Evolutionary conservation across 2,888 invertebrate species (phyloP), one percentile per base, ranked within the genome.

Genomic region (Limnephilus marmoratus): DNA sequence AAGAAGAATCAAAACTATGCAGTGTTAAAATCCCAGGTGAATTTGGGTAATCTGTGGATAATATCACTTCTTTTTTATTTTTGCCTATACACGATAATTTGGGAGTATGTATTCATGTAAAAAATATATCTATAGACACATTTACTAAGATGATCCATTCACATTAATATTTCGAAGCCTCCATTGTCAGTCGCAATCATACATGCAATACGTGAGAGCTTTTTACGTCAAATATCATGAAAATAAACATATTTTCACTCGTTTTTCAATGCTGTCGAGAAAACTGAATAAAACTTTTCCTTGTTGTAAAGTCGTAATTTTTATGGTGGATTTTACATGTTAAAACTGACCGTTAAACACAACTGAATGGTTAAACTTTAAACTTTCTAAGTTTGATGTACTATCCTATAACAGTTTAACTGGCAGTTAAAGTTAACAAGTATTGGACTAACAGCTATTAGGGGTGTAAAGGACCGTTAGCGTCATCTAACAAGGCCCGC

Each of bases 381-480:
- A 53, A n/a, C 68, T 68, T 68, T 68, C 68, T 24, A 68, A 24
- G 68, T 68, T 68, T 68, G 68, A 68, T 68, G 68, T 68, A 68
- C 68, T 68, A 68, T 68, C 68, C 9, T 68, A 68, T 68, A 68
- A 68, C 68, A 68, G 68, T 68, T 68, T 68, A 68, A 68, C 68
- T 68, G 24, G 24, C 68, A 68, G 68, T 68, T 68, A 68, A 68
- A 68, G 24, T 68, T 24, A 68, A 68, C 68, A 68, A 68, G 68
- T 68, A 68, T 68, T 68, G 68, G 68, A 68, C 68, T 68, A 68
- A 68, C 68, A 68, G 68, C 68, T 68, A 68, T 68, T 68, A 53
- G 68, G 68, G 68, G n/a, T 68, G 24, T 68, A 68, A 68, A 68
- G 68, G 68, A 68, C 68, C 68, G 24, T 68, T n/a, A 24, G 68